These are phyloP conservation scores for Raja brachyura DNA, from an alignment of 2,113 vertebrate species.

Conservation along the genomic window DNA sequence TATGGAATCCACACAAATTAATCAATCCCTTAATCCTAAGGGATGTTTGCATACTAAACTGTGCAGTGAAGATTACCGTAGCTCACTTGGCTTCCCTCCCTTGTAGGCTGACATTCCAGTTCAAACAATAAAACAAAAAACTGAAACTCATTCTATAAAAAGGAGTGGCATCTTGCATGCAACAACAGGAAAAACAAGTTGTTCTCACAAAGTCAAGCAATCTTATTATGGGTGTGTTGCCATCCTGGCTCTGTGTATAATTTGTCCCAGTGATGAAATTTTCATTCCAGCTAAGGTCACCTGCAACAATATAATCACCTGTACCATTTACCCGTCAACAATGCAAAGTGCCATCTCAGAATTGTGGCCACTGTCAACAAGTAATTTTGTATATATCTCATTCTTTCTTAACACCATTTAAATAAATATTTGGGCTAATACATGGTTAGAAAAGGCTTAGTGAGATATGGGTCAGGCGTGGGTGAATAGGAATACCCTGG, in stretches of 20 bases:
- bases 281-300: neutral
- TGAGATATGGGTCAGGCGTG: no score
- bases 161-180: neutral
- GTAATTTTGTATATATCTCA: no score
- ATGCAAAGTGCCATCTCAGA: neutral
- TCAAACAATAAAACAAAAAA: neutral
- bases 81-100: neutral
- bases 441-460: no score
- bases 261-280: neutral
- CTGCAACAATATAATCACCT: no score
- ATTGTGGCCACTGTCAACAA: neutral
- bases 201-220: neutral
- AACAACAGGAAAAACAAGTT: constrained; percentile 18
- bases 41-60: neutral
- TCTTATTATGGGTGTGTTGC: neutral
- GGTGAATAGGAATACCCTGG: no score
- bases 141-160: neutral
- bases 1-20: neutral
- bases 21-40: neutral
- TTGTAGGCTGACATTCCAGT: neutral
- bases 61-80: neutral
- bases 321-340: neutral
- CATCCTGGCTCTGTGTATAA: neutral
- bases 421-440: no score
- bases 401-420: no score